phyloP scores from a whole-genome alignment of 92 coral and sea anemone species.

The Heliopora coerulea region DNA sequence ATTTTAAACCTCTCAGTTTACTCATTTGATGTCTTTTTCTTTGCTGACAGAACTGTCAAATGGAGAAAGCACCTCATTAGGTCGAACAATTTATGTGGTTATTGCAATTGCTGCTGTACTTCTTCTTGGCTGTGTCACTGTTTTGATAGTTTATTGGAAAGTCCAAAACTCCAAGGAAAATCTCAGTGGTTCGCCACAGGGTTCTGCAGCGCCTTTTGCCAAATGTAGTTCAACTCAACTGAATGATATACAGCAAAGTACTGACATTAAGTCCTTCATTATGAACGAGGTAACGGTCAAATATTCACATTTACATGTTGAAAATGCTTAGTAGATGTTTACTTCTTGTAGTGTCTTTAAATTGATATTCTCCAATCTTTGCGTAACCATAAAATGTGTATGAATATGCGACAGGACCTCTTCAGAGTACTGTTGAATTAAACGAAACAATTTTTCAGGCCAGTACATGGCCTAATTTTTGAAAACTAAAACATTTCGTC shows the following conservation, averaged over 20 bases:
- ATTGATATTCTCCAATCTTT: no score
- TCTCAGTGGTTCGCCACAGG: conserved; percentile 74
- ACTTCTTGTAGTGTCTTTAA: no score
- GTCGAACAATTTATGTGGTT: conserved; percentile 87
- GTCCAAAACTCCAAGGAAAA: conserved; percentile 81
- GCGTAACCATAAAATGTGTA: no score
- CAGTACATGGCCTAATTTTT: no score
- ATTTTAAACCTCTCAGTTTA: no score
- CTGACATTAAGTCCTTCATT: conserved; percentile 84
- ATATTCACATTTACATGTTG: neutral
- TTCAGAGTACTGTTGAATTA: no score
- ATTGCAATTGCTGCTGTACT: conserved; percentile 89
- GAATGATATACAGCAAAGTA: conserved; percentile 80
- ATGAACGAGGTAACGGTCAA: conserved; percentile 72
- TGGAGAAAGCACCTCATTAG: conserved; percentile 31
- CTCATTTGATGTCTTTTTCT: no score
- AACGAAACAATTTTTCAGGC: no score
- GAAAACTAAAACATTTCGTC: no score
- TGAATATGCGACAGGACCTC: no score
- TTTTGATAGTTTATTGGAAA: conserved; percentile 88
- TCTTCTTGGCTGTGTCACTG: conserved; percentile 80
- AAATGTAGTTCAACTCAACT: conserved; percentile 83
- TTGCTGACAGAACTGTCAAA: no score
- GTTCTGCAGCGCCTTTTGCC: conserved; percentile 68
- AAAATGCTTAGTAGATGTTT: neutral